Conservation (phyloP, 2,797 vertebrate species). For the Chelidonichthys spinosus region DNA sequence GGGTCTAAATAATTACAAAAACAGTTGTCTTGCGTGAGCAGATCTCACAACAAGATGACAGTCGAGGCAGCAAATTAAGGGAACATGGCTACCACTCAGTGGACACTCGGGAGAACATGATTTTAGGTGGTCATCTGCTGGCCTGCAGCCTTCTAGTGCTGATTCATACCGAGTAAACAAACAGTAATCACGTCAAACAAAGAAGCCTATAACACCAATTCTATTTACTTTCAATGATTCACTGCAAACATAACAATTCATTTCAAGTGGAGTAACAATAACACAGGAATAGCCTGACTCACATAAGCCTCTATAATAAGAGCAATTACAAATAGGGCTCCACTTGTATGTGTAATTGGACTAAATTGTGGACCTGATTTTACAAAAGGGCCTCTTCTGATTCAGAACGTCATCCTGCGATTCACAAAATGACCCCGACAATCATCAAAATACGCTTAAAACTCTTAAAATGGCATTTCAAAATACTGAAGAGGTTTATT, state of each 20-base stretch:
- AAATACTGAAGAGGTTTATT: no score
- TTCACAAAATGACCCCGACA: no score
- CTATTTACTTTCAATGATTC: constrained; percentile 11
- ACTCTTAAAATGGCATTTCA: no score
- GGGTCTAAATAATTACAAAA: constrained; percentile 3
- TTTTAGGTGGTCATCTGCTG: constrained; percentile 24
- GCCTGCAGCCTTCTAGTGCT: neutral
- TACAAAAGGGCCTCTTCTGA: neutral
- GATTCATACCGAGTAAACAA: constrained; percentile 29
- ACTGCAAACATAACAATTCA: constrained; percentile 6
- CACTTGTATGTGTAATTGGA: neutral
- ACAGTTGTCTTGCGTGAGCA: neutral
- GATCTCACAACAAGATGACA: constrained; percentile 13
- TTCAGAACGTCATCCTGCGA: neutral
- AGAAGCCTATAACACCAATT: neutral
- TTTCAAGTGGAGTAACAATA: constrained; percentile 26
- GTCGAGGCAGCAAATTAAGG: constrained; percentile 6
- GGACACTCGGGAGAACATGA: constrained; percentile 13
- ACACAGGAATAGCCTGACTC: neutral
- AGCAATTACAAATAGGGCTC: neutral
- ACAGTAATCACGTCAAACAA: constrained; percentile 14
- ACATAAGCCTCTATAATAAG: neutral
- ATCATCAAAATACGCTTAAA: no score
- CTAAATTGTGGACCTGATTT: neutral
- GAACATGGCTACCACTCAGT: neutral